A percentile compares a stretch with the other conserved stretches of the same genome.
phyloP scores from a whole-genome alignment of 2,797 vertebrate species.

The Allenopithecus nigroviridis region DNA sequence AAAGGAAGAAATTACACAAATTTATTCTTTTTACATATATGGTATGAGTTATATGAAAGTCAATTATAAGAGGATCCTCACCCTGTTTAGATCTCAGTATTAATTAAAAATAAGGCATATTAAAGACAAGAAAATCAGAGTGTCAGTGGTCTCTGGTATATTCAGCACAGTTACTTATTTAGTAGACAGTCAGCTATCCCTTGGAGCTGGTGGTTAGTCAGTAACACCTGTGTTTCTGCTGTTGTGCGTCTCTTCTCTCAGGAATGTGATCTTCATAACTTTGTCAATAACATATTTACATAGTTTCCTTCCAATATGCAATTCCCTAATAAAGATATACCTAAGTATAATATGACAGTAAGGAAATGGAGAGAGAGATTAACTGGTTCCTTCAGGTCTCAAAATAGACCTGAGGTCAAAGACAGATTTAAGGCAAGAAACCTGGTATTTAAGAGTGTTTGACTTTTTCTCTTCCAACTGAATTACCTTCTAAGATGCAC shows the following conservation, averaged over 20 bases:
- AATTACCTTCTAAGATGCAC: not conserved
- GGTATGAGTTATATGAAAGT: not conserved
- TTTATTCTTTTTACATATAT: not conserved
- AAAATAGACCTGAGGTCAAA: not conserved
- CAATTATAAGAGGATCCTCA: not conserved
- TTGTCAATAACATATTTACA: not conserved
- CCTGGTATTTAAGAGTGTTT: not conserved
- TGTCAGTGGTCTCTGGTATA: not conserved
- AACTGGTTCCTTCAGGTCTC: not conserved
- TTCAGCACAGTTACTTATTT: not conserved
- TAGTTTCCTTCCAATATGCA: not conserved
- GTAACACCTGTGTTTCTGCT: not conserved
- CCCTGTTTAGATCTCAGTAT: not conserved
- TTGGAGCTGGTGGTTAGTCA: not conserved
- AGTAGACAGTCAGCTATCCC: not conserved
- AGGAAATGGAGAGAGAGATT: not conserved
- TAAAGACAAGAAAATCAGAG: not conserved
- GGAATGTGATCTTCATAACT: not conserved
- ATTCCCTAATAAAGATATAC: not conserved
- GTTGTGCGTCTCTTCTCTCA: not conserved
- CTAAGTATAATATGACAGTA: not conserved
- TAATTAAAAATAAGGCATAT: not conserved
- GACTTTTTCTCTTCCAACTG: not conserved
- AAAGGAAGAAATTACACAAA: not conserved
- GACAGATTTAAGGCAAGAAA: not conserved